Evolutionary conservation across 1,140 invertebrate genomes (phyloP), one percentile per base, ranked within the genome.

Genomic region (Geopemphigus sp.): DNA sequence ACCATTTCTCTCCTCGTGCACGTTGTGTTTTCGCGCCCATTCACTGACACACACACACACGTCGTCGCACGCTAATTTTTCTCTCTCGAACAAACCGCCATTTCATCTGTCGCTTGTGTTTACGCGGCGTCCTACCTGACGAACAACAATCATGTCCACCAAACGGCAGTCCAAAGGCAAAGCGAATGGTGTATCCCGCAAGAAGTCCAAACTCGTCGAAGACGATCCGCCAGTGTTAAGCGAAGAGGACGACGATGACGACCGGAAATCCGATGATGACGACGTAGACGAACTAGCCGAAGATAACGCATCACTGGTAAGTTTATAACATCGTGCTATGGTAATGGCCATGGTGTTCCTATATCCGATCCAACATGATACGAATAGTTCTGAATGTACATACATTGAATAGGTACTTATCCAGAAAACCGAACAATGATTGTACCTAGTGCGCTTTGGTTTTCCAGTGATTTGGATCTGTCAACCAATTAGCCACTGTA

Each of bases 191-290:
- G 57, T 63, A 39, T 63, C 68, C 2, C 66, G 80, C 32, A 82
- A 81, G 80, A 81, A 68, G 54, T 39, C 50, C 80, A 87, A 87
- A 78, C 82, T 81, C 19, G 85, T 85, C 47, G 82, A 83, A 26
- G 87, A 87, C 82, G 82, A 83, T 12, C 83, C 83, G 22, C 86
- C 85, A 74, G 85, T 85, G 29, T 85, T 86, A 50, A 87, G 87
- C 80, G 74, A 78, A 19, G 74, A 78, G 17, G 86, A 87, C 63
- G 86, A 87, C 14, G 86, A 87, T 81, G 86, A 87, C 84, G 85
- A 72, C 85, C 87, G 50, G 3, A 54, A 24, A 1, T 86, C 85
- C 19, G 86, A 86, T 3, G 82, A 84, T 26, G 86, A 87, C 24
- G 86, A 68, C 22, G 22, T 64, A 83, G 86, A 68, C 26, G 45